Conservation (phyloP, 1,140 invertebrate genomes). For the Dryas iulia region DNA sequence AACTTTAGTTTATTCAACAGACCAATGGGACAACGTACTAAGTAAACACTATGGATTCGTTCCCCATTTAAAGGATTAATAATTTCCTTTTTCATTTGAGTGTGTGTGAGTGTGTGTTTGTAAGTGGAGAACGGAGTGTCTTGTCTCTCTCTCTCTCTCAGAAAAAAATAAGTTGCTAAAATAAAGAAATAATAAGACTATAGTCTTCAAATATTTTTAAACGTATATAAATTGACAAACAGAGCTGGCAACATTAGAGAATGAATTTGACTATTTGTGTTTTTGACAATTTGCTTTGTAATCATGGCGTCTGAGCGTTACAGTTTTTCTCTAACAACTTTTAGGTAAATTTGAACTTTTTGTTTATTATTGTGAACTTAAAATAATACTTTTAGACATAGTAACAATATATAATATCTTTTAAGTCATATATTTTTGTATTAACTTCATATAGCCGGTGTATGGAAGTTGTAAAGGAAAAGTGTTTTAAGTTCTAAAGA, state of each 20-base stretch:
- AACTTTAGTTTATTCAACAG: too few species aligned
- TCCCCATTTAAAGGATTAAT: too few species aligned
- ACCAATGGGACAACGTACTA: too few species aligned
- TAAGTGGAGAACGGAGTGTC: too few species aligned
- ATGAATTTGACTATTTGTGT: conserved; percentile 27
- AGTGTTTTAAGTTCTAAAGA: conserved; percentile 11
- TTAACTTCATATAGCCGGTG: background rate
- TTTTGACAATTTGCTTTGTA: conserved; percentile 78
- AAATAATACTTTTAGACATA: background rate
- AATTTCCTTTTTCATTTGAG: too few species aligned
- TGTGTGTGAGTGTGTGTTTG: too few species aligned
- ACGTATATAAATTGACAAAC: background rate
- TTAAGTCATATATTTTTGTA: background rate
- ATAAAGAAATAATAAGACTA: too few species aligned
- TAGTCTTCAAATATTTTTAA: background rate
- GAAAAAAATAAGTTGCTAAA: too few species aligned
- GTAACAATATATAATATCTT: background rate
- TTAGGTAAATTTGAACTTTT: conserved; percentile 87
- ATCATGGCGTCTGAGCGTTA: conserved; percentile 97
- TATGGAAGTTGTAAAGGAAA: conserved; percentile 4
- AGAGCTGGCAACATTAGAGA: conserved; percentile 40
- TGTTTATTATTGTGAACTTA: background rate
- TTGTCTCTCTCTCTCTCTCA: too few species aligned
- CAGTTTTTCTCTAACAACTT: conserved; percentile 99
- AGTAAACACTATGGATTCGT: too few species aligned